Evolutionary conservation across 2,113 vertebrate genomes (phyloP).

Genomic region (Festucalex cinctus): DNA sequence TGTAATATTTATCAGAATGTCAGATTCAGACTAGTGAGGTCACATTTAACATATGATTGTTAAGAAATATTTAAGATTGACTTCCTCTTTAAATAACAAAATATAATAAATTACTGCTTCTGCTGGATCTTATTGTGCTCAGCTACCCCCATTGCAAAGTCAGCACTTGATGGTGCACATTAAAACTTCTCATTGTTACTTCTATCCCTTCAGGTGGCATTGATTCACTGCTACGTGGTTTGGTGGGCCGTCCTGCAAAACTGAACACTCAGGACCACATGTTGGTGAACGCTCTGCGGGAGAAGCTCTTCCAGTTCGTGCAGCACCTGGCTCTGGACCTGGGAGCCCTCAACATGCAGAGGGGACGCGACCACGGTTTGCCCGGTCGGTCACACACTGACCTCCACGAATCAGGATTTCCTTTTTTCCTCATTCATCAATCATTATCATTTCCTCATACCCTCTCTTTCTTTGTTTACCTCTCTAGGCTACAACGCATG

Average conservation of each 20-base stretch:
- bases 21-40: too few relatives aligned
- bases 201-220: constrained; percentile 72
- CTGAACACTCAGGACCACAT: constrained; percentile 78
- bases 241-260: constrained; percentile 76
- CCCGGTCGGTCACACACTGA: constrained; percentile 64
- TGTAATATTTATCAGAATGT: too few relatives aligned
- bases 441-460: background rate
- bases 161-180: background rate
- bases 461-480: background rate
- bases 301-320: constrained; percentile 75
- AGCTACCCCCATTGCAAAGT: background rate
- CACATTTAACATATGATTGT: too few relatives aligned
- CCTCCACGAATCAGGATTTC: background rate
- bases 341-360: constrained; percentile 79
- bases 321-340: constrained; percentile 73
- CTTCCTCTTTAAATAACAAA: background rate
- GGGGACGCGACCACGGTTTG: constrained; percentile 77
- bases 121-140: background rate
- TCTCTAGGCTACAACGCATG: constrained; percentile 74
- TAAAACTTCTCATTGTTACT: background rate
- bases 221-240: constrained; percentile 75
- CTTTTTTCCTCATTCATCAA: background rate
- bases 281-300: constrained; percentile 77
- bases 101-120: background rate
- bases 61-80: too few relatives aligned